phyloP scores from a whole-genome alignment of 2,888 invertebrate species.

The Lasioglossum zephyrum region DNA sequence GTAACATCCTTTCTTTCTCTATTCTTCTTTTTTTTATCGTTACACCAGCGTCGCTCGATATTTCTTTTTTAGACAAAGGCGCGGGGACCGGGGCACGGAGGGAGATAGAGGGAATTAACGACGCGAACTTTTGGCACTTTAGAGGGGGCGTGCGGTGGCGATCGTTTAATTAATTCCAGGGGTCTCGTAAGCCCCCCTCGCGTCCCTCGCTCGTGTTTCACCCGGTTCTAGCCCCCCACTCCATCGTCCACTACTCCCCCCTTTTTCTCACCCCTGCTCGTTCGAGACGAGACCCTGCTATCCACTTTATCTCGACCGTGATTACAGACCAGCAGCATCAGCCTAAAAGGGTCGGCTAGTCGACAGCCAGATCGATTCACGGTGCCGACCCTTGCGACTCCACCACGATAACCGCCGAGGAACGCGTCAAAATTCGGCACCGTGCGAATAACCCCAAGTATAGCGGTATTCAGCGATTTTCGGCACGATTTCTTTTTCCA shows the following conservation, averaged over 20 bases:
- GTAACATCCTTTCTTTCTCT: neutral
- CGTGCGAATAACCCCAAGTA: neutral
- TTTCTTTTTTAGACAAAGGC: constrained; percentile 46
- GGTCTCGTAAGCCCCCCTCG: neutral
- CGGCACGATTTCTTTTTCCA: neutral
- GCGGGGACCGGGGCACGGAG: neutral
- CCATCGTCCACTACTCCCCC: neutral
- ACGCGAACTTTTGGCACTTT: constrained; percentile 61
- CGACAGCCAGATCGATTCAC: constrained; percentile 66
- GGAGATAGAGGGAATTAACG: constrained; percentile 60
- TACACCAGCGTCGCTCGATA: constrained; percentile 14
- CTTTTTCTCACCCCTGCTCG: constrained; percentile 25
- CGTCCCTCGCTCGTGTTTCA: neutral
- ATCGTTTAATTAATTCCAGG: constrained; percentile 70
- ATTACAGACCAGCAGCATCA: constrained; percentile 67
- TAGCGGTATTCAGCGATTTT: neutral
- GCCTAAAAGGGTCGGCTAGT: constrained; percentile 67
- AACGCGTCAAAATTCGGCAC: constrained; percentile 41
- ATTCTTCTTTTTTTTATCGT: neutral
- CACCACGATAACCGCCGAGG: constrained; percentile 43
- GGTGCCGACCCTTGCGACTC: constrained; percentile 36
- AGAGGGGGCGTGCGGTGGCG: constrained; percentile 36
- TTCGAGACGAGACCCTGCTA: constrained; percentile 61
- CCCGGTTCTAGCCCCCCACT: neutral
- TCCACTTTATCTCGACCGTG: constrained; percentile 67